Base-by-base conservation (phyloP, 2,113 vertebrate genomes). In the western clawed frog (Xenopus tropicalis) region DNA sequence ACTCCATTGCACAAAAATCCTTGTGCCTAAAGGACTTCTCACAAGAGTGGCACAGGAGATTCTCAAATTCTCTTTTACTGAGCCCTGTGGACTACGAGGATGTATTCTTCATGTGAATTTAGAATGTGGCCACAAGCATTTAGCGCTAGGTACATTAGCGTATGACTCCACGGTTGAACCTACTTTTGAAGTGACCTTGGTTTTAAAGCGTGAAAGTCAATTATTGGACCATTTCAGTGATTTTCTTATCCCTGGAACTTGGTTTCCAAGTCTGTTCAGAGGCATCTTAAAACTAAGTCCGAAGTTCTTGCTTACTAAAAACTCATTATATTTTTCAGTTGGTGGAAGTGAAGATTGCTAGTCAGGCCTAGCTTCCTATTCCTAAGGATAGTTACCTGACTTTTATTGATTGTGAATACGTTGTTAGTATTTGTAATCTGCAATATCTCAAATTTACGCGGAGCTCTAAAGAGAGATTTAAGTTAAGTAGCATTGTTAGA, bases 151-250 rank as follows among this genome's bases (percentile, higher is more conserved):
- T 78, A 84, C 86, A 68, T 87, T 96, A 3, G 84, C 87, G 25
- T 95, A 86, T 37, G 93, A 95, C 1, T 78, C 92, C 62, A 86
- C 84, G 0, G 88, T 94, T 66, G 91, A 92, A 77, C 94, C 94
- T 67, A 95, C 94, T 0, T 96, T 95, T 42, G 94, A 96, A 82
- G 83, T 95, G 69, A 94, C 91, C 0, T 89, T 96, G 4, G 91
- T 95, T 67, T 92, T 96, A 78, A 96, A 93, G 82, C 93, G 95
- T 84, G 94, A 95, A 14, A 82, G 82, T 69, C 83, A 86, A 1
- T 88, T 89, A 0, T 93, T 93, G 94, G 86, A 89, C 24, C 90
- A 93, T 78, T 85, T 96, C 4, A 79, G 87, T 72, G 92, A 93
- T 81, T 89, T 95, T 69, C 80, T 95, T 63, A 88, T 92, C 29